A percentile compares a stretch with the other conserved stretches of the same genome.
Conservation (phyloP, 2,113 vertebrate species). For the Anolis carolinensis region DNA sequence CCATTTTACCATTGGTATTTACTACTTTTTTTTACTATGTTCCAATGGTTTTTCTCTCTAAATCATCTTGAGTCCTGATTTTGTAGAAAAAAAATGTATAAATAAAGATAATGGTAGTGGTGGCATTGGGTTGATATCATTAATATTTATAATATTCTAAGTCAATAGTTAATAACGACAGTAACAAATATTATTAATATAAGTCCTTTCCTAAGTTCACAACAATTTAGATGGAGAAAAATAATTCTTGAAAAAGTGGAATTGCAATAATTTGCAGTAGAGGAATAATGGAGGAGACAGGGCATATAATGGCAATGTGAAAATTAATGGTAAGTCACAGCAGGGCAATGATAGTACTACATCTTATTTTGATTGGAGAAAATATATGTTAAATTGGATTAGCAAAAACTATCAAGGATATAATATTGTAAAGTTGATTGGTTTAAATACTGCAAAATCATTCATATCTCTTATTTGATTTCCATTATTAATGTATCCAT, state of each 20-base stretch:
- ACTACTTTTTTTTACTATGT: too few relatives aligned
- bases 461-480: not conserved
- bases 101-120: too few relatives aligned
- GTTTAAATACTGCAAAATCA: not conserved
- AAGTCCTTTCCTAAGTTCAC: not conserved
- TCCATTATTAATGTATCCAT: not conserved
- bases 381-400: slow-evolving; percentile 7
- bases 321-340: slow-evolving; percentile 11
- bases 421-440: not conserved
- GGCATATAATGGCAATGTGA: not conserved
- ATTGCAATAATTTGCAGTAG: not conserved
- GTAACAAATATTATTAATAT: too few relatives aligned
- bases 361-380: not conserved
- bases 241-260: not conserved
- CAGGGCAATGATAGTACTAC: not conserved
- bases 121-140: too few relatives aligned
- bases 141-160: too few relatives aligned
- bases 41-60: too few relatives aligned
- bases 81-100: too few relatives aligned
- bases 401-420: not conserved
- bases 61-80: too few relatives aligned
- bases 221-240: not conserved
- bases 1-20: too few relatives aligned
- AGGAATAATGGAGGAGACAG: slow-evolving; percentile 1
- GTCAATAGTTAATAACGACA: too few relatives aligned